phyloP scores from a whole-genome alignment of 2,888 invertebrate species.

The Rhagonycha fulva region DNA sequence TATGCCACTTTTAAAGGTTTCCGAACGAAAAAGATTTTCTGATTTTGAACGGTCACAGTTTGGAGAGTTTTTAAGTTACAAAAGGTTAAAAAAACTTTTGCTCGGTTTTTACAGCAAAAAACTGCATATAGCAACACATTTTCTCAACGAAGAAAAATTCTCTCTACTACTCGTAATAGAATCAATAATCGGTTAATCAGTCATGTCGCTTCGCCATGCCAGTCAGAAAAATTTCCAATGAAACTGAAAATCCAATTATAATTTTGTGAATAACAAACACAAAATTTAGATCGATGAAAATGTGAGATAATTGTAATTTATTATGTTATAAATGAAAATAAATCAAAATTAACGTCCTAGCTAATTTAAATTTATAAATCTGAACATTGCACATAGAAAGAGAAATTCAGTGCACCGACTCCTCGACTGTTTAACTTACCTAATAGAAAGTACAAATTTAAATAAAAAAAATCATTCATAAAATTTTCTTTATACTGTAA shows the following conservation, averaged over 20 bases:
- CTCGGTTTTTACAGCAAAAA: neutral
- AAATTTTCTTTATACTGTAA: neutral
- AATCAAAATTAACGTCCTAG: neutral
- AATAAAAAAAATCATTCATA: neutral
- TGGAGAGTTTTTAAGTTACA: no score
- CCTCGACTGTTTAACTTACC: neutral
- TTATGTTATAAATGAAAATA: neutral
- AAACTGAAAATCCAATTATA: neutral
- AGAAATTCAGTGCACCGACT: neutral
- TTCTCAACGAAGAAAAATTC: neutral
- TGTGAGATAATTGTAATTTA: neutral
- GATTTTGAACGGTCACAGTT: no score
- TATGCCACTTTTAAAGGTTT: no score
- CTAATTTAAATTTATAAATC: neutral
- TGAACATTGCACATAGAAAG: neutral
- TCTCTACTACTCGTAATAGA: neutral
- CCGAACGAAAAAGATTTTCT: no score
- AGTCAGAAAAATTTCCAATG: neutral
- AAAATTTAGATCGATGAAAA: neutral
- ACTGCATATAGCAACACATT: neutral
- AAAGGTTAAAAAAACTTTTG: no score
- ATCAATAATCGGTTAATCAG: neutral
- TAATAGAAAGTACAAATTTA: neutral
- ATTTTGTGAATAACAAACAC: neutral
- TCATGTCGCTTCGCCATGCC: neutral